These are phyloP conservation scores for Parauchenoglanis punctatus DNA, from an alignment of 2,797 vertebrate genomes.

Conservation along the genomic window DNA sequence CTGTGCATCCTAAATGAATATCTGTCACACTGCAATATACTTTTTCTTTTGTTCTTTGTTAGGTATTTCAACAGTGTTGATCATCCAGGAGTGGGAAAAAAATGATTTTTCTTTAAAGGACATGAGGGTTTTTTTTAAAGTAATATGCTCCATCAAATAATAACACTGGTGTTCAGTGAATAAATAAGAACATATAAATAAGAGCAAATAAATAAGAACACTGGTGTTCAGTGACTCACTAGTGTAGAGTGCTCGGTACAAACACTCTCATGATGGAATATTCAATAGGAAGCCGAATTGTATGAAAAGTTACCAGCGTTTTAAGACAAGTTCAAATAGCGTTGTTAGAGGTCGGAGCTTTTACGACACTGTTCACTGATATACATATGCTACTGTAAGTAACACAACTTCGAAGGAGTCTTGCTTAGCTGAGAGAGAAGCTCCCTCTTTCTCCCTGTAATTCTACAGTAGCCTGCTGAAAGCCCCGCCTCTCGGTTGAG, in stretches of 20 bases:
- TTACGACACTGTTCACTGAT: not conserved
- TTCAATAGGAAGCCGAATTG: not conserved
- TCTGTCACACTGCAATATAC: not conserved
- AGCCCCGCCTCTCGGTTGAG: constrained; percentile 72
- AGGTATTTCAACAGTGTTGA: not conserved
- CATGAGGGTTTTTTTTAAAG: not conserved
- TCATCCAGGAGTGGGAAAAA: not conserved
- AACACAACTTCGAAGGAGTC: not conserved
- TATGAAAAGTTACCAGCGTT: not conserved
- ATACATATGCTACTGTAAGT: not conserved
- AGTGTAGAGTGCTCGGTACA: not conserved
- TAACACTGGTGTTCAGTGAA: too few species aligned
- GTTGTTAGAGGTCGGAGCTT: not conserved
- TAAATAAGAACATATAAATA: too few species aligned
- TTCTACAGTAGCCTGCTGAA: constrained; percentile 64
- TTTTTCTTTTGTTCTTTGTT: not conserved
- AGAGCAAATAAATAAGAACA: too few species aligned
- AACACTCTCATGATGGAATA: not conserved
- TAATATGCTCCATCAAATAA: too few species aligned
- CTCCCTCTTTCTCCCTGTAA: not conserved
- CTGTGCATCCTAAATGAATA: not conserved
- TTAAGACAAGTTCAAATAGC: not conserved
- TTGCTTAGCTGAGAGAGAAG: not conserved
- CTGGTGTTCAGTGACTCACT: not conserved
- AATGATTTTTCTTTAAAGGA: not conserved